Evolutionary conservation across 2,113 vertebrate species (phyloP).

Genomic region (Cephalopterus ornatus): DNA sequence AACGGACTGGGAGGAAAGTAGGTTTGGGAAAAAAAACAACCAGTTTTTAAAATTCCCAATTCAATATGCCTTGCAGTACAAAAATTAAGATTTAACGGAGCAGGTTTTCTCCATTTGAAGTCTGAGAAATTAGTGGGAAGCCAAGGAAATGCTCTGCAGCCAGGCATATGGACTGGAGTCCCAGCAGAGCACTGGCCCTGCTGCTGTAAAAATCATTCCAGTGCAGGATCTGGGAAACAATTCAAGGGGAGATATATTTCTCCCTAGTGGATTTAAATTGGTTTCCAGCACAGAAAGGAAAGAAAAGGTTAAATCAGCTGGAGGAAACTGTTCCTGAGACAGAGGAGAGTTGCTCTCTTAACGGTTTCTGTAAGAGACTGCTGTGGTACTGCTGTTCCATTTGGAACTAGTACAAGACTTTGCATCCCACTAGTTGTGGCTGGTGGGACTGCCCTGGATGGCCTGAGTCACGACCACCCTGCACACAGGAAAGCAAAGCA

Average conservation of each 20-base stretch:
- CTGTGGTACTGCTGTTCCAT: background rate
- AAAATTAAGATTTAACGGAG: background rate
- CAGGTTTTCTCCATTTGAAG: background rate
- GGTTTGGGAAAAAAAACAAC: accelerated
- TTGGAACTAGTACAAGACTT: background rate
- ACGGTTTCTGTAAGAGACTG: background rate
- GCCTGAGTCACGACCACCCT: background rate
- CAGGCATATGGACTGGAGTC: background rate
- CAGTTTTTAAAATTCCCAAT: background rate
- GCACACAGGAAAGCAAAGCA: background rate
- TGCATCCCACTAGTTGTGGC: background rate
- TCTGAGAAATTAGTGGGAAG: background rate
- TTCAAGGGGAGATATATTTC: background rate
- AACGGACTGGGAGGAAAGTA: accelerated
- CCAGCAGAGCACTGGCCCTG: background rate
- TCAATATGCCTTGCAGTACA: background rate
- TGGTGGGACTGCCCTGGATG: background rate
- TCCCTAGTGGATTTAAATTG: background rate
- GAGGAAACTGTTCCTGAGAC: background rate
- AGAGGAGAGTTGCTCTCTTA: background rate
- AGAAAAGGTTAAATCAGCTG: background rate
- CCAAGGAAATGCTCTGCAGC: background rate
- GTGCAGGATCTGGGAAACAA: background rate
- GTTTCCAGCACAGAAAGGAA: background rate
- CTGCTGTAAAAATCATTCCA: background rate